Evolutionary conservation across 2,888 invertebrate genomes (phyloP).

Genomic region (Tineola bisselliella): DNA sequence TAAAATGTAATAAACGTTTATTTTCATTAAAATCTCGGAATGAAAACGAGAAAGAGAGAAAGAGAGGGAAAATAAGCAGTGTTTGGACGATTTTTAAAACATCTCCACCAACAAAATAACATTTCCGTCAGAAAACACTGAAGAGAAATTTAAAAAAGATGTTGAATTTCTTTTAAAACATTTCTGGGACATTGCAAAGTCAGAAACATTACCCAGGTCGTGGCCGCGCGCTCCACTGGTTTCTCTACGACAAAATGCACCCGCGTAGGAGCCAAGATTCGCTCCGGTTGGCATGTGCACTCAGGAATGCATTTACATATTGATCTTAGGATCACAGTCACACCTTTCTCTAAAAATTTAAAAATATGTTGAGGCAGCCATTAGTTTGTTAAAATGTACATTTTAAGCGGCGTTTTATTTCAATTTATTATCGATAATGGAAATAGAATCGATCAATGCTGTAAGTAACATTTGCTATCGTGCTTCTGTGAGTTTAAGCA

Average conservation of each 20-base stretch:
- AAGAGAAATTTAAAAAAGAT: constrained; percentile 9
- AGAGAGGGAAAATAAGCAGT: background rate
- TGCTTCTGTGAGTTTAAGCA: background rate
- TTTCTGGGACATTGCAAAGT: constrained; percentile 11
- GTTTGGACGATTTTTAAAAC: background rate
- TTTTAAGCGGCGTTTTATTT: background rate
- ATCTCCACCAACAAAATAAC: constrained; percentile 3
- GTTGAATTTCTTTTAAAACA: constrained; percentile 7
- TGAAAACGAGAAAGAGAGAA: background rate
- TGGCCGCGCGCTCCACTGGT: constrained; percentile 23
- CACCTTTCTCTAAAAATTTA: background rate
- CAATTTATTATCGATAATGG: background rate
- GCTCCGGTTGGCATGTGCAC: constrained; percentile 28
- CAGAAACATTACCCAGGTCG: constrained; percentile 11
- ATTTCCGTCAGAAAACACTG: constrained; percentile 9
- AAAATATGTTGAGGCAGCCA: background rate
- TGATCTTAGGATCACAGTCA: constrained; percentile 51
- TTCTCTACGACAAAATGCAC: constrained; percentile 57
- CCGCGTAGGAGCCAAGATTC: constrained; percentile 34
- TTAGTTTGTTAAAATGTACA: background rate
- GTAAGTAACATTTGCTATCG: background rate
- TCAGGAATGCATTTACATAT: constrained; percentile 59
- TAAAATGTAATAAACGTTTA: background rate
- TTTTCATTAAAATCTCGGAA: background rate
- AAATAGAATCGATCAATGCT: background rate